Base-by-base conservation (phyloP, 2,888 invertebrate genomes). In the Drosophila anceps region DNA sequence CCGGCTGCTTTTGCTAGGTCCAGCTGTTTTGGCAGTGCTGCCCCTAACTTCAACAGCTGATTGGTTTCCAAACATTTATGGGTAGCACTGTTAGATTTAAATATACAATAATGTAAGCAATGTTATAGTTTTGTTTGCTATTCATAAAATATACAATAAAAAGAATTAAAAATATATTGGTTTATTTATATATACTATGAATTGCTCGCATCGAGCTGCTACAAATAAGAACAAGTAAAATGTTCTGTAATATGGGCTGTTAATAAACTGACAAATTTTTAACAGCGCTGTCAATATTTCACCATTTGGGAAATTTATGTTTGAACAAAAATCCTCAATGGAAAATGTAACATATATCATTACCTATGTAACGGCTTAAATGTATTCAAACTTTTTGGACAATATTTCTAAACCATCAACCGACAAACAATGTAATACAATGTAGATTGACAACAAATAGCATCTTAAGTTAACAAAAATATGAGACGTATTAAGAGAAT, bases 21-120 rank as follows among this genome's bases (percentile, higher is more conserved):
- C 81, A 83, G 81, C 82, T 82, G 82, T 72, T 69, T 15, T 1
- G 1, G 2, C 9, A 33, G 54, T 67, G 76, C 35, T 72, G 46
- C 75, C 65, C 24, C 64, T 41, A 12, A 1, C 1, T 9, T 0
- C 0, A 55, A 20, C 73, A 77, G 65, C 73, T 77, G 64, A 33
- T 50, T 2, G 0, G n/a, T 2, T 9, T 27, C 13, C 18, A 4
- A 6, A 0, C 0, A n/a, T 13, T 48, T 20, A 33, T 70, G 57
- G 50, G 50, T 20, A 37, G n/a, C 37, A 65, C 58, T 59, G 20
- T 1, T 2, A 2, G 8, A 9, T 20, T 31, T 10, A 6, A 44
- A 29, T 4, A 2, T 4, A 7, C 20, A 9, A 2, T 31, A 20
- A 24, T n/a, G 7, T 6, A 27, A 18, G 18, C 7, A 6, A 0